Base-by-base conservation (phyloP, 2,797 vertebrate genomes). In the Ispidina lecontei region DNA sequence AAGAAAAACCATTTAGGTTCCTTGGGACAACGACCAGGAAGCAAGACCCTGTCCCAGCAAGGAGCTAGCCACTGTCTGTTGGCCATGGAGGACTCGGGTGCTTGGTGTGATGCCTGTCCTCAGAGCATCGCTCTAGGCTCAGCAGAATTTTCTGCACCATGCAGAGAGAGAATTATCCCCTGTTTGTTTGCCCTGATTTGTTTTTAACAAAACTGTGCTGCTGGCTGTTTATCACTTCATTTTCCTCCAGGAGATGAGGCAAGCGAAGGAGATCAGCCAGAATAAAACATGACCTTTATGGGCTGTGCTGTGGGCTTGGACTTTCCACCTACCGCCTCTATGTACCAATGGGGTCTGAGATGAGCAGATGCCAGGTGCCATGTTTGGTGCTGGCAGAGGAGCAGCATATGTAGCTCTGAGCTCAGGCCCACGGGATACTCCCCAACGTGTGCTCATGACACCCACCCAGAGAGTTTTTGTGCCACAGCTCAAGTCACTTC, bases 251-350 rank as follows among this genome's bases (percentile, higher is more conserved):
- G 90, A 96, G 93, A 96, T 94, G 94, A 96, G 88, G 90, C 93
- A 93, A 94, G 96, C 0, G 35, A 91, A 92, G 68, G 81, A 96
- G 96, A 94, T 96, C 91, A 96, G 95, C 91, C 93, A 95, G 91
- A 96, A 96, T 94, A 95, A 95, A 95, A 89, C 93, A 91, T 89
- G 95, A 96, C 95, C 93, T 96, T 96, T 95, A 39, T 78, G 90
- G 94, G 93, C 81, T 95, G 62, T 91, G 88, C 88, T 93, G 95
- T 96, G 94, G 96, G 95, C 90, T 96, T 93, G 96, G 95, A 94
- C 96, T 95, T 95, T 93, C 95, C 93, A 90, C 90, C 90, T 90
- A 93, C 95, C 10, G 19, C 84, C 93, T 87, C 55, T 49, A 14
- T 93, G 95, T 95, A 94, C 93, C 96, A 94, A 94, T 93, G 88